Evolutionary conservation across 2,113 vertebrate genomes (phyloP).

Genomic region (Porphyrio hochstetteri): DNA sequence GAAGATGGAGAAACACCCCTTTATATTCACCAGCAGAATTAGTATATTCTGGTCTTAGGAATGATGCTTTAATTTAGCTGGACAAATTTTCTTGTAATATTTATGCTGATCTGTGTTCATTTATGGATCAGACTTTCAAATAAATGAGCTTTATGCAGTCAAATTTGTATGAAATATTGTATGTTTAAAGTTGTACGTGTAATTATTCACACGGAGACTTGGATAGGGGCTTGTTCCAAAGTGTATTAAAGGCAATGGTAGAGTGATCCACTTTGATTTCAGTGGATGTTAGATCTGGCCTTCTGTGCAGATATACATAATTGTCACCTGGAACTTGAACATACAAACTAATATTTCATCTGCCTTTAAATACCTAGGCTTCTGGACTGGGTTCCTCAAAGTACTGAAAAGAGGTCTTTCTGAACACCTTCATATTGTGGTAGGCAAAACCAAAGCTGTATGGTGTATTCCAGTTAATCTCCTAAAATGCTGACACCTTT

Average conservation of each 20-base stretch:
- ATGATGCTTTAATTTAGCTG: not conserved
- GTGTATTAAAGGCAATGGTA: not conserved
- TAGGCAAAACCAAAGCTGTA: not conserved
- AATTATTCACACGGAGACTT: not conserved
- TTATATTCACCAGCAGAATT: not conserved
- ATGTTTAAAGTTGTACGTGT: not conserved
- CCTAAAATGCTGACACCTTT: not conserved
- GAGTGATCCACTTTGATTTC: not conserved
- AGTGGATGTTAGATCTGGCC: not conserved
- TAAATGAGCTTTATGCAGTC: not conserved
- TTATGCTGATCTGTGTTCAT: not conserved
- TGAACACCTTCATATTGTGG: not conserved
- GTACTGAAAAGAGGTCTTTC: not conserved
- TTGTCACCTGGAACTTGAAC: not conserved
- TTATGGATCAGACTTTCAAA: not conserved
- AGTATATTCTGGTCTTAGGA: constrained; percentile 2
- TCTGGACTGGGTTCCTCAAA: not conserved
- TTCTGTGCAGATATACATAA: not conserved
- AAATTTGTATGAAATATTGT: not conserved
- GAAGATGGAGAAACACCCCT: not conserved
- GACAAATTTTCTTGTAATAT: not conserved
- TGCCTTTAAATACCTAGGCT: not conserved
- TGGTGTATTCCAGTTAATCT: not conserved
- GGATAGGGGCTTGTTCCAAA: not conserved
- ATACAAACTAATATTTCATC: not conserved